Conservation (phyloP, 1,140 invertebrate species). For the Danaus melanippus region DNA sequence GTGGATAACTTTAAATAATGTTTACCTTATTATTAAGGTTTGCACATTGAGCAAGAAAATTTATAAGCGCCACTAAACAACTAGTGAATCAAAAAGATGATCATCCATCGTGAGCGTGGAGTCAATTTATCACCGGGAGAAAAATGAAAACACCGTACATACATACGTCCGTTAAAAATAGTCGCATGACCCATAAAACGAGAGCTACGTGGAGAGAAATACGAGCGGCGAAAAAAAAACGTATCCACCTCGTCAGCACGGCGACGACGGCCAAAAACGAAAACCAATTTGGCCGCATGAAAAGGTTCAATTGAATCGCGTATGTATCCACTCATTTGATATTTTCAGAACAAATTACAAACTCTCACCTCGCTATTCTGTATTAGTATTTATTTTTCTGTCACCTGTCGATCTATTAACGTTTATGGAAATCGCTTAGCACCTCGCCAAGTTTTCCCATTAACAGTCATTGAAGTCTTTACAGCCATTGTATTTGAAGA, state of each 20-base stretch:
- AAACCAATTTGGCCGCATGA: conserved; percentile 69
- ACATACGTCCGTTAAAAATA: conserved; percentile 65
- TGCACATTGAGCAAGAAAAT: too few species aligned
- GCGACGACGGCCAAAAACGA: conserved; percentile 59
- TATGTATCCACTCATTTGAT: conserved; percentile 68
- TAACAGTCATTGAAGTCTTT: conserved; percentile 43
- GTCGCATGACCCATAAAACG: conserved; percentile 70
- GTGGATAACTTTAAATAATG: too few species aligned
- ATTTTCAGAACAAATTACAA: conserved; percentile 71
- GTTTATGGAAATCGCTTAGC: conserved; percentile 57
- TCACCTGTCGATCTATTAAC: conserved; percentile 55
- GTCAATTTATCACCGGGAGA: conserved; percentile 66
- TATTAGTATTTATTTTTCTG: conserved; percentile 68
- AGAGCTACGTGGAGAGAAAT: conserved; percentile 64
- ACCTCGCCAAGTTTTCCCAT: conserved; percentile 62
- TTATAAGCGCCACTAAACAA: conserved; percentile 30
- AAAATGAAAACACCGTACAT: conserved; percentile 60
- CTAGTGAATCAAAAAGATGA: conserved; percentile 45
- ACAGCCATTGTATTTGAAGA: conserved; percentile 45
- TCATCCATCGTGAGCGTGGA: conserved; percentile 60
- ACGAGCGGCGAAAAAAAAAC: conserved; percentile 55
- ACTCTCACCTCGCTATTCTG: conserved; percentile 45
- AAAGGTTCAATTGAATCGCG: conserved; percentile 65
- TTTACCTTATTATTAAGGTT: too few species aligned
- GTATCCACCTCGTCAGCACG: conserved; percentile 52